Conservation (phyloP, 1,140 invertebrate genomes). For the Drosophila pseudoobscura region DNA sequence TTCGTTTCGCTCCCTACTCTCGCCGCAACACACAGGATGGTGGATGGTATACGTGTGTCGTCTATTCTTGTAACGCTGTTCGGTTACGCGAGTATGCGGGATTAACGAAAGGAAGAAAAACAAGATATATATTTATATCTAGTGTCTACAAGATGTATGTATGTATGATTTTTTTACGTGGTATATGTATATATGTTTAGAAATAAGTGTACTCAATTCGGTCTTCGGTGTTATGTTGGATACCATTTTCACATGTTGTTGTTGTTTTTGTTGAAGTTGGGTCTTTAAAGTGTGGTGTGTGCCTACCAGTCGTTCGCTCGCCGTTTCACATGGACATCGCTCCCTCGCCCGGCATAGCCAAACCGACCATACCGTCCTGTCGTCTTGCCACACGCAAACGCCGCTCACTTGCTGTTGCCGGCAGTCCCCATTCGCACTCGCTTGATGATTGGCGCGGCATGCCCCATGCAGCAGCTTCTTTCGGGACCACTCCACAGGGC, state of each 20-base stretch:
- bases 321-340: no score
- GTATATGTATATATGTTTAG: constrained; percentile 36
- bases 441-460: no score
- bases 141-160: constrained; percentile 35
- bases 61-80: constrained; percentile 5
- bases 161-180: constrained; percentile 36
- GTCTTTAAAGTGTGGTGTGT: no score
- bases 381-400: constrained; percentile 20
- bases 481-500: no score
- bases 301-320: no score
- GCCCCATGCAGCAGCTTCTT: no score
- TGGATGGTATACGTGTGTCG: constrained; percentile 18
- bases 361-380: constrained; percentile 15
- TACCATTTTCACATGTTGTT: constrained; percentile 33
- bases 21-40: no score
- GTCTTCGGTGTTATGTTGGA: constrained; percentile 53
- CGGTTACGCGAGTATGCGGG: constrained; percentile 31
- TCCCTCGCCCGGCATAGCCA: no score
- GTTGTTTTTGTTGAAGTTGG: neutral
- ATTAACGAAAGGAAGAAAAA: constrained; percentile 44
- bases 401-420: neutral
- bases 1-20: constrained; percentile 4
- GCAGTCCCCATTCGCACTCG: no score
- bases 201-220: constrained; percentile 66
- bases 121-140: constrained; percentile 39